Evolutionary conservation across 2,113 vertebrate species (phyloP), one percentile per base, ranked within the genome.

Genomic region (Pomatorhinus ruficollis): DNA sequence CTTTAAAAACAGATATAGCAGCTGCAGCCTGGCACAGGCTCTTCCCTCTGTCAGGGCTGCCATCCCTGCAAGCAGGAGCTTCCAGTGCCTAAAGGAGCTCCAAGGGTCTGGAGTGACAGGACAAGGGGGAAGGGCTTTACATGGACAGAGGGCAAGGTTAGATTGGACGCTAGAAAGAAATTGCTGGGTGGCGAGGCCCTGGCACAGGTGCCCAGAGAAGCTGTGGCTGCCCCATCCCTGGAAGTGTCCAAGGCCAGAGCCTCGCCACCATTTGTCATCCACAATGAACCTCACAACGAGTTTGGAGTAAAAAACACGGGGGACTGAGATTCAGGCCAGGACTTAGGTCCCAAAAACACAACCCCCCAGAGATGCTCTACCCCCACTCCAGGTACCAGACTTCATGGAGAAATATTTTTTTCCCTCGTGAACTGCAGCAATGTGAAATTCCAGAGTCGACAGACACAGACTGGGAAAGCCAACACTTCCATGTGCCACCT

Each of bases 381-480:
- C 30, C 33, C 25, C 17, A 18, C 4, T 54, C 20, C 44, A 68
- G 15, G 20, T 30, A 54, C 5, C 1, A 1, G 30, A 27, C 52
- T 82, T 3, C 1, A 24, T 2, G 30, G 6, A 66, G 39, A 24
- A 5, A 31, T 39, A 19, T 12, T 20, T n/a, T n/a, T 60, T 23
- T 8, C 11, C 16, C 4, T 27, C 5, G 1, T 5, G 17, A 88
- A 53, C 35, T 12, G 27, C 60, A 87, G 80, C 50, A 89, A 22
- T 0, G 1, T 10, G 42, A 42, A 37, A 81, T 39, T n/a, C 60
- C 19, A 13, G 23, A 84, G 60, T 8, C 3, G 0, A 61, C 22
- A 71, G 87, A 54, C 30, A 72, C 0, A 2, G 49, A n/a, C 12
- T 33, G 40, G 63, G 77, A 53, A 54, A 89, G 81, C 33, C 1